Percentiles rank a stretch among this genome's conserved stretches.
Evolutionary conservation across 2,797 vertebrate species (phyloP).

Genomic region (Notamacropus eugenii): DNA sequence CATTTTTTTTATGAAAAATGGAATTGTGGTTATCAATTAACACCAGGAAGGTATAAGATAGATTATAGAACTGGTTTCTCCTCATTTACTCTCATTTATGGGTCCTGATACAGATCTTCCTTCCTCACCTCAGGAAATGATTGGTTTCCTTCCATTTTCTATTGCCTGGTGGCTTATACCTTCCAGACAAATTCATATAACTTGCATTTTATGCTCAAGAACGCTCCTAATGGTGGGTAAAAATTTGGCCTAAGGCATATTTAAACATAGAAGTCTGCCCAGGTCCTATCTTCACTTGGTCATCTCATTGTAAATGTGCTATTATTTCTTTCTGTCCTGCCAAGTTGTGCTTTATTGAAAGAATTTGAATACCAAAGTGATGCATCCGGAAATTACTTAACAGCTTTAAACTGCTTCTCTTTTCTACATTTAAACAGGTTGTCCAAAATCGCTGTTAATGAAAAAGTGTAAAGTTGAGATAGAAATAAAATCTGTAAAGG

Average conservation of each 20-base stretch:
- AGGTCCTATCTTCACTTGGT: background rate
- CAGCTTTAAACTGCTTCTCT: background rate
- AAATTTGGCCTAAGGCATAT: no score
- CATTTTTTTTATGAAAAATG: background rate
- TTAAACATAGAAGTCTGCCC: fast-evolving
- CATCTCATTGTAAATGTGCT: fast-evolving
- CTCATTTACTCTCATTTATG: background rate
- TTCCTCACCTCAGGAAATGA: background rate
- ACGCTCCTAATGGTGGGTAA: background rate
- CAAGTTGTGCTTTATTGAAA: background rate
- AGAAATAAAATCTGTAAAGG: slow-evolving; percentile 33
- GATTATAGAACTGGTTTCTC: fast-evolving
- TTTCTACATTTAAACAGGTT: background rate
- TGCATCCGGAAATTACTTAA: background rate
- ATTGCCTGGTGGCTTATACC: fast-evolving
- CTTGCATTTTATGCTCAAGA: background rate
- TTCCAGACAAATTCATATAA: background rate
- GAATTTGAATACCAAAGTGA: background rate
- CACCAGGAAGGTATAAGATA: background rate
- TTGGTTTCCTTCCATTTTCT: fast-evolving
- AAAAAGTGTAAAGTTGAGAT: background rate
- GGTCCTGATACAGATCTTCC: background rate
- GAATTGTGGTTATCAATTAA: background rate
- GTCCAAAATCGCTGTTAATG: slow-evolving; percentile 1
- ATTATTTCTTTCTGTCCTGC: background rate